These are phyloP conservation scores for Orgyia antiqua DNA, from an alignment of 2,888 invertebrate genomes.

Conservation along the genomic window DNA sequence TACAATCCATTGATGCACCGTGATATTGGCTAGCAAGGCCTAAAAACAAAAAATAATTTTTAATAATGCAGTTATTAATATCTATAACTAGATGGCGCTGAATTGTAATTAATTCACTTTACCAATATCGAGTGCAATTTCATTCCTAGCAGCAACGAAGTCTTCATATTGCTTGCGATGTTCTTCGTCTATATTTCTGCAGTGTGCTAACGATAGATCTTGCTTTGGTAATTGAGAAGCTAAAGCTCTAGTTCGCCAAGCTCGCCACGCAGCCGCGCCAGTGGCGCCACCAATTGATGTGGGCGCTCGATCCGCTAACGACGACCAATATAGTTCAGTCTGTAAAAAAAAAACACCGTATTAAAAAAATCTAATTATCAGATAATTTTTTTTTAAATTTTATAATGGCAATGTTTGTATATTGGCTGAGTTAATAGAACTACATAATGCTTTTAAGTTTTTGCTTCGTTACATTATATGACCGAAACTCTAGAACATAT, in stretches of 20 bases:
- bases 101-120: slow-evolving; percentile 23
- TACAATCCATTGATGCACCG: slow-evolving; percentile 82
- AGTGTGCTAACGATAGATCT: slow-evolving; percentile 93
- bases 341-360: slow-evolving; percentile 64
- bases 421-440: no score
- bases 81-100: slow-evolving; percentile 38
- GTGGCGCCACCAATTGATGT: slow-evolving; percentile 55
- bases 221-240: slow-evolving; percentile 95
- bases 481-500: no score
- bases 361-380: no score
- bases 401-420: no score
- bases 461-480: no score
- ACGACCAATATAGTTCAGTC: slow-evolving; percentile 95
- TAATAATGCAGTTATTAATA: slow-evolving; percentile 20
- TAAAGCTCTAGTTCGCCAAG: slow-evolving; percentile 76
- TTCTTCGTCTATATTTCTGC: slow-evolving; percentile 88
- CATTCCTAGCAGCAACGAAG: slow-evolving; percentile 95
- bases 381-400: no score
- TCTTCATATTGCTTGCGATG: slow-evolving; percentile 92
- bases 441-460: no score
- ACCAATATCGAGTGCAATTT: slow-evolving; percentile 97
- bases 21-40: slow-evolving; percentile 81
- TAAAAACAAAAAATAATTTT: slow-evolving; percentile 30
- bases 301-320: slow-evolving; percentile 85
- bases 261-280: slow-evolving; percentile 61